Base-by-base conservation (phyloP, 2,888 invertebrate species). In the Halictus quadricinctus region DNA sequence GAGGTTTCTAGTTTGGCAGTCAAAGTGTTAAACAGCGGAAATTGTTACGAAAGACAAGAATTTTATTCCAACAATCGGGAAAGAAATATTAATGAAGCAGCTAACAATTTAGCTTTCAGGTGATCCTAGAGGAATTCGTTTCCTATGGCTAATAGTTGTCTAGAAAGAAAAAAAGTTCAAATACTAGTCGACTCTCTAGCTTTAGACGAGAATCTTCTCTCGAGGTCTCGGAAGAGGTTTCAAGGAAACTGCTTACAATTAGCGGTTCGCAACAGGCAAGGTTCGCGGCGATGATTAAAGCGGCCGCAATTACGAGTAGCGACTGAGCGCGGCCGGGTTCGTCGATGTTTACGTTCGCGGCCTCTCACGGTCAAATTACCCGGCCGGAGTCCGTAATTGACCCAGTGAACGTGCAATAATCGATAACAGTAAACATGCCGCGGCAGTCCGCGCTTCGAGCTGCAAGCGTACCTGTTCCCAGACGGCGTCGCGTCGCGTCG, bases 371-470 rank as follows among this genome's bases (percentile, higher is more conserved):
- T 58, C 74, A 79, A 84, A 84, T 84, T 84, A 79, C 72, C 75
- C 72, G 43, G 66, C 1, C 72, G 76, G 85, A 84, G 79, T 84
- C 79, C 76, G 85, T 84, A 85, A 84, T 84, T 84, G 84, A 84
- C 84, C 84, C 85, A 84, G 66, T 85, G 84, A 84, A 69, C 76
- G 72, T 29, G 66, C 85, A 43, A 84, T 84, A 79, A 84, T 84
- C 84, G 84, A 84, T 84, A 84, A 64, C 76, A n/a, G 76, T 76
- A 79, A 76, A 85, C 79, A 36, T 58, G 15, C 8, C 8, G 70
- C 43, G 18, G 64, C 18, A 64, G 18, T 64, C 29, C 1, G 64
- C 15, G 64, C 29, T 29, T 18, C 64, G 18, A 29, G 8, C 18
- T 29, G 64, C 15, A 13, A 29, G 15, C 64, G 25, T 13, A 64